Evolutionary conservation across 2,113 vertebrate genomes (phyloP), one percentile per base, ranked within the genome.

Genomic region (Ginglymostoma cirratum): DNA sequence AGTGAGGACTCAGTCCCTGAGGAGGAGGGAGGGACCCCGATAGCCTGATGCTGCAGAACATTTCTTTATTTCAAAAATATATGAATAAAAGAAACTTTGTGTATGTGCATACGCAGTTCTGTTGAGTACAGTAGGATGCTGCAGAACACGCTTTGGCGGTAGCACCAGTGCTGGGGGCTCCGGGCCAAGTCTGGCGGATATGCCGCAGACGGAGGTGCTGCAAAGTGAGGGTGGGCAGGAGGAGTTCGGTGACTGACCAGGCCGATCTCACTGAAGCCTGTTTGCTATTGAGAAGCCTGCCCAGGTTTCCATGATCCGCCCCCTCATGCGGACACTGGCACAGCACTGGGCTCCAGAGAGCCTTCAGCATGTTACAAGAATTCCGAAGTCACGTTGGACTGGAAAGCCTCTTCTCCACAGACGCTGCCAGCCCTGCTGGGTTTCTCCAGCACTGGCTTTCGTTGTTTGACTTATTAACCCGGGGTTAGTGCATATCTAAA

Each of bases 201-300:
- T 52, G 94, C 93, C 65, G 93, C 93, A 95, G 67, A 45, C 66
- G 3, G 66, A 94, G 94, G 67, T 38, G 34, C 21, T 48, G 3
- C 10, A 45, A 69, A 23, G 19, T 42, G 19, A 69, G 66, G 23
- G 38, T 27, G 21, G 4, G 85, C 23, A 92, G 24, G 27, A 85
- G 92, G 86, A 38, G 86, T 21, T 21, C 45, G 45, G 30, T 34
- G 78, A 69, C 65, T 72, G 17, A 94, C 42, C 55, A 67, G 61
- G 65, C 85, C n/a, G 14, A 21, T 61, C 61, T 34, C 61, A 67
- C 14, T 70, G 93, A 67, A n/a, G 96, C 89, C 78, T 48, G 42
- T 92, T 76, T 90, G 65, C 38, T 96, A 8, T 87, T 78, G 87
- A 86, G 96, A 96, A 96, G 95, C 48, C 72, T 95, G 96, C 66